These are phyloP conservation scores for Ditula angustiorana DNA, from an alignment of 2,888 invertebrate genomes.

Conservation along the genomic window DNA sequence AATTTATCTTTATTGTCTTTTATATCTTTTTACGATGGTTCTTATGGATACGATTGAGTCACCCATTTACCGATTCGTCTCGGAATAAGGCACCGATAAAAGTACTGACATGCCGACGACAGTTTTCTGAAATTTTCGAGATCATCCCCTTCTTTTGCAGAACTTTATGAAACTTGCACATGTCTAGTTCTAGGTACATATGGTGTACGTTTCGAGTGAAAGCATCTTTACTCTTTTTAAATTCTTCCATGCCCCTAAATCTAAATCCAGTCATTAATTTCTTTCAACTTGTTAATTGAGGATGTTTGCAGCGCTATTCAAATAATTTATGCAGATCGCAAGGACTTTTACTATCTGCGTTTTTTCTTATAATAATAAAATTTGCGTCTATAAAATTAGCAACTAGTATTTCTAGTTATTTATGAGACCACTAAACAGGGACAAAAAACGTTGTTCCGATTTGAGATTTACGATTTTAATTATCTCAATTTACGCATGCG, in stretches of 20 bases:
- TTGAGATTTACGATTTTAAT: slow-evolving; percentile 26
- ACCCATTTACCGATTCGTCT: too few species aligned
- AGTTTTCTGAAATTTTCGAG: too few species aligned
- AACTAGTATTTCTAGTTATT: slow-evolving; percentile 20
- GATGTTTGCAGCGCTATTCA: neutral
- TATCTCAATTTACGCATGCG: slow-evolving; percentile 25
- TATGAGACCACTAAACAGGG: slow-evolving; percentile 3
- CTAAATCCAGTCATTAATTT: neutral
- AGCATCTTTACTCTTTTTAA: too few species aligned
- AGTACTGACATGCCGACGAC: too few species aligned
- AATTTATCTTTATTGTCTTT: too few species aligned
- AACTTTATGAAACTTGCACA: too few species aligned
- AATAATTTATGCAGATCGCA: neutral
- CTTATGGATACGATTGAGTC: too few species aligned
- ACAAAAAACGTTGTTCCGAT: slow-evolving; percentile 10
- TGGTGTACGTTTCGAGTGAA: too few species aligned
- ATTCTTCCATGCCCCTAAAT: neutral
- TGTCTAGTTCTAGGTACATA: too few species aligned
- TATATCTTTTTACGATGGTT: too few species aligned
- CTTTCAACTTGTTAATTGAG: neutral
- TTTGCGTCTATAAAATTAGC: slow-evolving; percentile 18
- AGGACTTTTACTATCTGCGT: neutral
- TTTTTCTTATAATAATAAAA: slow-evolving; percentile 10
- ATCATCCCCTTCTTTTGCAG: too few species aligned
- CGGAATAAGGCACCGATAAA: too few species aligned